Conservation (phyloP, 2,797 vertebrate species). For the Periparus ater region DNA sequence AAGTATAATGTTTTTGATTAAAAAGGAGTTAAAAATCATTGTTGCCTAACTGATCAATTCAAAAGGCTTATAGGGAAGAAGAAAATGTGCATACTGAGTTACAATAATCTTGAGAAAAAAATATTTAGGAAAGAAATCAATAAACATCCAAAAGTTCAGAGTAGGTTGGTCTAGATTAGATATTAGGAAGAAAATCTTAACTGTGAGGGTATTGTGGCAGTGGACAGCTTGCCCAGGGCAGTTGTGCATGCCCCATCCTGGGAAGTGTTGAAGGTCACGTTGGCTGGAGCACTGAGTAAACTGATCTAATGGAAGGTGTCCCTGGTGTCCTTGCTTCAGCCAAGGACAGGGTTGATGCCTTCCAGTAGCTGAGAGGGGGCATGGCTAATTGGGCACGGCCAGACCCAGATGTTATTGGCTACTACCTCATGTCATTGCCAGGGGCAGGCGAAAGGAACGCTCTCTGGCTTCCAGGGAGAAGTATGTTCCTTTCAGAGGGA, state of each 20-base stretch:
- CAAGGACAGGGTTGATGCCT: not conserved
- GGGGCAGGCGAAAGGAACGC: fast-evolving
- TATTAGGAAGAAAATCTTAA: not conserved
- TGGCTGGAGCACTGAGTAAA: not conserved
- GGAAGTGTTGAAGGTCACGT: not conserved
- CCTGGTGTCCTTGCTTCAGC: not conserved
- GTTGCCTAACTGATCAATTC: not conserved
- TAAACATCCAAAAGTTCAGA: not conserved
- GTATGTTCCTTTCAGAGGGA: not conserved
- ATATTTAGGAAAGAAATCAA: not conserved
- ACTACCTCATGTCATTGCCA: not conserved
- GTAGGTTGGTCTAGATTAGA: not conserved
- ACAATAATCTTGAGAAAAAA: not conserved
- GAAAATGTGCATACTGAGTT: not conserved
- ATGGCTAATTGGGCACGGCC: not conserved
- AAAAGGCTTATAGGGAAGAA: not conserved
- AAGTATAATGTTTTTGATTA: not conserved
- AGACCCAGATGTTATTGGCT: not conserved
- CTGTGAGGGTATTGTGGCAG: not conserved
- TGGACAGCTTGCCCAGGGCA: not conserved
- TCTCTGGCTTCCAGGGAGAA: not conserved
- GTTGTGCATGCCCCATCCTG: not conserved
- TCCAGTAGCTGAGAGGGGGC: not conserved
- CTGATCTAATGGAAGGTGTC: not conserved
- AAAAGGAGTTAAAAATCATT: not conserved